Conservation (phyloP, 2,888 invertebrate genomes). For the Geotrupes spiniger region DNA sequence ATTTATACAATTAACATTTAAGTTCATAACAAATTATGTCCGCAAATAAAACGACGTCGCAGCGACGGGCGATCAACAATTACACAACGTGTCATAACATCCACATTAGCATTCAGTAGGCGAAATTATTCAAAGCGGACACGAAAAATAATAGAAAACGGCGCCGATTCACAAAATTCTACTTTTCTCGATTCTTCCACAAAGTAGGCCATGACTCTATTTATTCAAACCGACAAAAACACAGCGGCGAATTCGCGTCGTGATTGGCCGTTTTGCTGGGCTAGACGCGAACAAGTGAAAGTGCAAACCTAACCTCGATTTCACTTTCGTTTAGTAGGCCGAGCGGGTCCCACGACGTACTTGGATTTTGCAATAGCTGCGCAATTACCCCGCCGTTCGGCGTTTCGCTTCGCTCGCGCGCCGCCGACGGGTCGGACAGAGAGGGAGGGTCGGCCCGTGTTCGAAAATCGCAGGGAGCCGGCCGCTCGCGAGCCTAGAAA, state of each 20-base stretch:
- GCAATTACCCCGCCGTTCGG: slow-evolving; percentile 8
- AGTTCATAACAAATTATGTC: no score
- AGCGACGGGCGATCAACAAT: no score
- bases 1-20: no score
- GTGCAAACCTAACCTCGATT: slow-evolving; percentile 54
- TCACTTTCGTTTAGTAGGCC: slow-evolving; percentile 55
- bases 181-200: slow-evolving; percentile 38
- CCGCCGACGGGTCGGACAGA: background rate
- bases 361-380: slow-evolving; percentile 38
- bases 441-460: background rate
- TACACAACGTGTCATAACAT: no score
- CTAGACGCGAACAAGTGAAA: slow-evolving; percentile 52
- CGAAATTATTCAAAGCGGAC: slow-evolving; percentile 2
- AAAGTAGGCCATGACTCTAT: slow-evolving; percentile 48
- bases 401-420: slow-evolving; percentile 12
- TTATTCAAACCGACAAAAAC: slow-evolving; percentile 47
- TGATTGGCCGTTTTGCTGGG: slow-evolving; percentile 47
- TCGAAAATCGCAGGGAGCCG: slow-evolving; percentile 7
- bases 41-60: no score
- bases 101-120: no score
- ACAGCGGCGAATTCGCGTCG: slow-evolving; percentile 40
- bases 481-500: slow-evolving; percentile 44
- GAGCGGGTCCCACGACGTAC: slow-evolving; percentile 51
- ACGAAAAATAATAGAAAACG: slow-evolving; percentile 36
- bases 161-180: slow-evolving; percentile 32